Percentiles rank a stretch among this genome's conserved stretches.
phyloP scores from a whole-genome alignment of 2,888 invertebrate genomes.

The Tetropium fuscum region DNA sequence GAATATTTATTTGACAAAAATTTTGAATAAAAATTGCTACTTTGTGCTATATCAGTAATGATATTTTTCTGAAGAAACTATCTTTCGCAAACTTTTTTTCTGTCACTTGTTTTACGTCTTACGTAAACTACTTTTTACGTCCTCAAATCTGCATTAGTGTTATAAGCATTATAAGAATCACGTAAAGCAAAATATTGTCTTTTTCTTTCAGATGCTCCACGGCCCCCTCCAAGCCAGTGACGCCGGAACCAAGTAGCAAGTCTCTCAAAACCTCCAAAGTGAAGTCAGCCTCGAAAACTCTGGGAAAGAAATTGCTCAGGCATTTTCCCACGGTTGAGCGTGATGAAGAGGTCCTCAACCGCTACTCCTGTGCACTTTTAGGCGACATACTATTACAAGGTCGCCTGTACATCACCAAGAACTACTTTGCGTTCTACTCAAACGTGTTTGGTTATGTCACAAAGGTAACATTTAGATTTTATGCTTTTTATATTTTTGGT shows the following conservation, averaged over 20 bases:
- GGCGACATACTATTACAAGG: slow-evolving; percentile 94
- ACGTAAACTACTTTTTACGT: too few relatives aligned
- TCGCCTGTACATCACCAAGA: slow-evolving; percentile 92
- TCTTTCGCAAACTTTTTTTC: too few relatives aligned
- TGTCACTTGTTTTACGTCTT: too few relatives aligned
- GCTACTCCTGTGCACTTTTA: slow-evolving; percentile 93
- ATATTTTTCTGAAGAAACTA: too few relatives aligned
- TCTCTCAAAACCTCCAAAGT: neutral
- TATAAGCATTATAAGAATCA: too few relatives aligned
- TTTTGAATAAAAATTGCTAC: too few relatives aligned
- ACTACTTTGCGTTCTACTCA: slow-evolving; percentile 96
- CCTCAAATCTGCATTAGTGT: too few relatives aligned
- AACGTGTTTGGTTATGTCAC: slow-evolving; percentile 96
- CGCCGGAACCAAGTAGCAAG: neutral
- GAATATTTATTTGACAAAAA: too few relatives aligned
- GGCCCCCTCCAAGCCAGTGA: neutral
- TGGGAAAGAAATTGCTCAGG: slow-evolving; percentile 55
- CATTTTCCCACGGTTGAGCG: slow-evolving; percentile 87
- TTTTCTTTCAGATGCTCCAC: slow-evolving; percentile 2
- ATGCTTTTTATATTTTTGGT: too few relatives aligned
- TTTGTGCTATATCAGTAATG: too few relatives aligned
- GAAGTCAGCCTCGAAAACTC: slow-evolving; percentile 6
- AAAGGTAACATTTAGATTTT: too few relatives aligned
- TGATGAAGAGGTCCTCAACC: slow-evolving; percentile 88
- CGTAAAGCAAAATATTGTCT: too few relatives aligned